Percentiles rank a stretch among this genome's conserved stretches.
Evolutionary conservation across 2,888 invertebrate genomes (phyloP).

Genomic region (Caenorhabditis afra): DNA sequence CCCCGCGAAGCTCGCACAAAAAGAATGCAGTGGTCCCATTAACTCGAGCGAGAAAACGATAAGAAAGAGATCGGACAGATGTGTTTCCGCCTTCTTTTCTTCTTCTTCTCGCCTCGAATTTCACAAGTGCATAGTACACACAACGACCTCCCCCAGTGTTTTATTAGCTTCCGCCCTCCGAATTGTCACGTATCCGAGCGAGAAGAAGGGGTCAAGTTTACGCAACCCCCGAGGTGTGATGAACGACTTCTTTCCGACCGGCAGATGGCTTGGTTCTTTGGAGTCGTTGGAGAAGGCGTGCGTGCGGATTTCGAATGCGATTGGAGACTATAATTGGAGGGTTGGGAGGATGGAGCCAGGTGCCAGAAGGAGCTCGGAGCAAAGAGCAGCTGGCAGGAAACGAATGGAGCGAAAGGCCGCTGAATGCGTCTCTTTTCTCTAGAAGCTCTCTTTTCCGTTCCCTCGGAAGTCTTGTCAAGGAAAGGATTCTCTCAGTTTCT

Average conservation of each 20-base stretch:
- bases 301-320: conserved; percentile 19
- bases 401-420: not conserved
- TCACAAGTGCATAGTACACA: conserved; percentile 53
- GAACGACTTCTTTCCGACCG: conserved; percentile 6
- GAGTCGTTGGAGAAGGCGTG: not conserved
- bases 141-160: conserved; percentile 10
- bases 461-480: no score
- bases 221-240: conserved; percentile 25
- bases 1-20: conserved; percentile 1
- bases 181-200: conserved; percentile 46
- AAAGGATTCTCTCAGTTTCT: no score
- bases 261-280: conserved; percentile 24
- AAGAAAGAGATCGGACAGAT: not conserved
- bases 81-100: conserved; percentile 12
- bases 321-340: conserved; percentile 3
- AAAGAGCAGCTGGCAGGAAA: not conserved
- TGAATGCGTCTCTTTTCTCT: no score
- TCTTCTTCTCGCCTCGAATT: conserved; percentile 29
- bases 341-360: conserved; percentile 4
- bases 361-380: conserved; percentile 1
- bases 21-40: conserved; percentile 34
- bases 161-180: conserved; percentile 24
- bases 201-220: conserved; percentile 37
- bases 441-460: no score
- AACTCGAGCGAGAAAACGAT: conserved; percentile 13